phyloP scores from a whole-genome alignment of 2,888 invertebrate species.

The Bellardia bayeri region DNA sequence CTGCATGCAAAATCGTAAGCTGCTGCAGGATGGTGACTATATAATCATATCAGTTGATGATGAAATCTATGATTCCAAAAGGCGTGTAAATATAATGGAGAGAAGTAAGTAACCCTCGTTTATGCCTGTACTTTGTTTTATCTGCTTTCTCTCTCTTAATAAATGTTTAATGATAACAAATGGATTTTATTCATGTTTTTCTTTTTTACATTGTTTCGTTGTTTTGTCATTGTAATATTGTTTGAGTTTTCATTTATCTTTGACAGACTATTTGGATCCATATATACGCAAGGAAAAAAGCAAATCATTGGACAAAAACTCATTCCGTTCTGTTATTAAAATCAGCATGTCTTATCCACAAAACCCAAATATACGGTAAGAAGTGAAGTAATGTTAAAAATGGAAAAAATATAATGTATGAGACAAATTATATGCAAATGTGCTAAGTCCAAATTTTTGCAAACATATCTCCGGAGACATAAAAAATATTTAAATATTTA shows the following conservation, averaged over 20 bases:
- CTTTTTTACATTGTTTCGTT: background rate
- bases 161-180: constrained; percentile 26
- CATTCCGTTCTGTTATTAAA: constrained; percentile 92
- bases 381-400: constrained; percentile 71
- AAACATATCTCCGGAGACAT: too few species aligned
- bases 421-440: background rate
- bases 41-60: constrained; percentile 95
- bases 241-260: constrained; percentile 39
- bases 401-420: background rate
- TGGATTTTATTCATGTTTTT: background rate
- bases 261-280: constrained; percentile 89
- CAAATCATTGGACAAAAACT: constrained; percentile 87
- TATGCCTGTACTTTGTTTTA: background rate
- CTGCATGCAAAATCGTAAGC: constrained; percentile 89
- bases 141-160: background rate
- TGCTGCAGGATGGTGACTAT: constrained; percentile 92
- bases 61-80: constrained; percentile 90
- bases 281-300: constrained; percentile 86
- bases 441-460: too few species aligned
- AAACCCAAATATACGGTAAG: constrained; percentile 90
- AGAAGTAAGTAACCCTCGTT: constrained; percentile 79
- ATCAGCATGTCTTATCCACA: constrained; percentile 91
- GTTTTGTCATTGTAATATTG: background rate
- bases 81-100: constrained; percentile 85
- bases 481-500: too few species aligned